These are phyloP conservation scores for Xylota sylvarum DNA, from an alignment of 2,888 invertebrate genomes.

Conservation along the genomic window DNA sequence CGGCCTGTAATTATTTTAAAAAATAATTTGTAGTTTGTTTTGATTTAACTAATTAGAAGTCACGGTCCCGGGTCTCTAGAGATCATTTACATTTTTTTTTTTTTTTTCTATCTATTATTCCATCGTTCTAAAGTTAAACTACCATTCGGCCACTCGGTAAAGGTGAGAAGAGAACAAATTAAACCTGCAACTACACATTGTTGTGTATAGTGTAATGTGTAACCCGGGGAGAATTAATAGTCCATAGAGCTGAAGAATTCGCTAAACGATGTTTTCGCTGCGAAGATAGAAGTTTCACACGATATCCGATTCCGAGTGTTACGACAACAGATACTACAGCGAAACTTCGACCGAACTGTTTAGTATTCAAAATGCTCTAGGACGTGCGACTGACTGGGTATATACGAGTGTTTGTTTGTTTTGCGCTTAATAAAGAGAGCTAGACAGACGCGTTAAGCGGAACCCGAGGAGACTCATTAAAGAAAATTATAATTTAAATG, in stretches of 20 bases:
- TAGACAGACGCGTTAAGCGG: slow-evolving; percentile 33
- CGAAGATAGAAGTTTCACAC: slow-evolving; percentile 68
- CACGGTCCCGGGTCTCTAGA: slow-evolving; percentile 68
- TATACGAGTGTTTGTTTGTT: slow-evolving; percentile 67
- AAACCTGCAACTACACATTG: slow-evolving; percentile 27
- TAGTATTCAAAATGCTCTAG: slow-evolving; percentile 55
- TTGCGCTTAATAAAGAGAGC: slow-evolving; percentile 36
- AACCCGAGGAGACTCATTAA: slow-evolving; percentile 58
- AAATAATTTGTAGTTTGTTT: slow-evolving; percentile 79
- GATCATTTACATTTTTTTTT: slow-evolving; percentile 71
- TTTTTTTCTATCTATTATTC: slow-evolving; percentile 6
- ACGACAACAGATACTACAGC: no score
- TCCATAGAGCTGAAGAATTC: slow-evolving; percentile 61
- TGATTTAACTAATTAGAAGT: slow-evolving; percentile 78
- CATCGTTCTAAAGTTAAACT: background rate
- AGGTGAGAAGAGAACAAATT: slow-evolving; percentile 30
- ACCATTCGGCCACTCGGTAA: slow-evolving; percentile 9
- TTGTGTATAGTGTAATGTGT: slow-evolving; percentile 30
- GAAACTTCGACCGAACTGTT: slow-evolving; percentile 33
- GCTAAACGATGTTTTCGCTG: slow-evolving; percentile 63
- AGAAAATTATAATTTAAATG: slow-evolving; percentile 68
- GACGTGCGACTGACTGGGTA: slow-evolving; percentile 59
- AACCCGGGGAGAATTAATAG: slow-evolving; percentile 63
- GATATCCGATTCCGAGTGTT: slow-evolving; percentile 32
- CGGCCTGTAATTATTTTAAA: slow-evolving; percentile 78